A percentile compares a stretch with the other conserved stretches of the same genome.
phyloP scores from a whole-genome alignment of 2,113 vertebrate species.

The Tragelaphus imberbis region DNA sequence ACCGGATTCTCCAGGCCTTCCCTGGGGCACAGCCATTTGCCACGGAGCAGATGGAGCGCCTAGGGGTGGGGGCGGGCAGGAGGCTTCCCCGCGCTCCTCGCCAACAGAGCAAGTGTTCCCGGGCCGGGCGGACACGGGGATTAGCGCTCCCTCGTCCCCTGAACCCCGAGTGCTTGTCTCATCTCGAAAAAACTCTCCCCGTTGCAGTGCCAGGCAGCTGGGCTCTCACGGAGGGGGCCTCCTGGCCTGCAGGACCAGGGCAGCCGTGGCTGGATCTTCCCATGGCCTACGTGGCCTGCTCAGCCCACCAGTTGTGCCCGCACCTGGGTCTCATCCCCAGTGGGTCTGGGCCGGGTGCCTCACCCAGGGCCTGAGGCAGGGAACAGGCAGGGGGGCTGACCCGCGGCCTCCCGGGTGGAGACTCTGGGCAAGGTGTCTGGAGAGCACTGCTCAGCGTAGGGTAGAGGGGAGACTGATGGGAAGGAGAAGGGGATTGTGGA shows the following conservation, averaged over 20 bases:
- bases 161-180: rapidly evolving
- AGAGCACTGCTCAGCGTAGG: rapidly evolving
- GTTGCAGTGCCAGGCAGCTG: slow-evolving; percentile 3
- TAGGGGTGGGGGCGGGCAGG: neutral
- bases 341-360: neutral
- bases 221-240: neutral
- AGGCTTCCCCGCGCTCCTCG: rapidly evolving
- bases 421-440: rapidly evolving
- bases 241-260: rapidly evolving
- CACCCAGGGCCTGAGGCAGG: neutral
- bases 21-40: neutral
- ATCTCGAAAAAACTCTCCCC: neutral
- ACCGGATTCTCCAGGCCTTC: neutral
- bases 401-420: rapidly evolving
- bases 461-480: rapidly evolving
- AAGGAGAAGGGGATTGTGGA: rapidly evolving
- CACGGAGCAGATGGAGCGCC: neutral
- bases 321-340: neutral
- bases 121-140: neutral
- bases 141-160: neutral
- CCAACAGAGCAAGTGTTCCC: slow-evolving; percentile 27
- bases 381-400: rapidly evolving
- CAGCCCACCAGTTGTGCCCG: neutral
- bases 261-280: neutral
- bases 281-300: neutral